phyloP scores from a whole-genome alignment of 2,797 vertebrate species.

The Hirundo rustica region DNA sequence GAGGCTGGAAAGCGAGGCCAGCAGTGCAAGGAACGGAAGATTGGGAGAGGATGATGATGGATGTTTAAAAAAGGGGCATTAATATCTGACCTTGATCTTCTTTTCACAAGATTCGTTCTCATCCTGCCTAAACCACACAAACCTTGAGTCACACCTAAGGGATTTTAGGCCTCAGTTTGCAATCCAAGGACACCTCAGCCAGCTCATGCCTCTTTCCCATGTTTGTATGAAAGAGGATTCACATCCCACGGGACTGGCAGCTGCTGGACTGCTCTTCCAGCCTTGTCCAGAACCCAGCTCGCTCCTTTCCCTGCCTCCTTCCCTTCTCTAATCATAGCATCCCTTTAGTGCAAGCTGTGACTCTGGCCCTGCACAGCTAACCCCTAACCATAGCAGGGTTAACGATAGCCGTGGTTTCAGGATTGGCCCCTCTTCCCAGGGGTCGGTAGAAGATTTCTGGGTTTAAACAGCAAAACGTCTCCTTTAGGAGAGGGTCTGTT shows the following conservation, averaged over 20 bases:
- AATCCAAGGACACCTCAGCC: neutral
- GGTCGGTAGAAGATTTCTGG: neutral
- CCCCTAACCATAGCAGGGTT: neutral
- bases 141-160: neutral
- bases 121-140: neutral
- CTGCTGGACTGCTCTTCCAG: neutral
- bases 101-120: neutral
- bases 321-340: neutral
- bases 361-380: neutral
- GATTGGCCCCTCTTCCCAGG: neutral
- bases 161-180: neutral
- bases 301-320: neutral
- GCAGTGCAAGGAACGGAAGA: neutral
- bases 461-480: neutral
- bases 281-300: neutral
- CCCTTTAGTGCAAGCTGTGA: neutral
- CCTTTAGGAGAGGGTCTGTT: neutral
- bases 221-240: neutral
- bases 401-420: neutral
- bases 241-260: neutral
- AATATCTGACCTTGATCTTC: neutral
- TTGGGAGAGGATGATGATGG: neutral
- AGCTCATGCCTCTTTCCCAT: neutral
- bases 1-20: neutral
- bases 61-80: neutral